phyloP scores from a whole-genome alignment of 2,113 vertebrate genomes.

The Urocynchramus pylzowi region DNA sequence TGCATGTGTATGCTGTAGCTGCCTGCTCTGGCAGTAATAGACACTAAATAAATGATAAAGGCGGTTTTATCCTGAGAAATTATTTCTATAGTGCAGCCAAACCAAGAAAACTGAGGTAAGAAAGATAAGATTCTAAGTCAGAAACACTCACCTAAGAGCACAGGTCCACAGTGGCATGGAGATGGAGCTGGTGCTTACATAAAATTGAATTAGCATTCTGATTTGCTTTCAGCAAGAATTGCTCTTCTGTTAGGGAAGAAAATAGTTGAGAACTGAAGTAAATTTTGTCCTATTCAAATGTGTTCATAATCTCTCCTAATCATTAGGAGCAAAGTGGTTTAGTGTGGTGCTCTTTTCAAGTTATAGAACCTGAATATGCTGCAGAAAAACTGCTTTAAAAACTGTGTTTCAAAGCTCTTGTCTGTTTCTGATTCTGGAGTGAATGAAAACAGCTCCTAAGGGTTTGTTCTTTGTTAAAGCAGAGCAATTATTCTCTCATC shows the following conservation, averaged over 20 bases:
- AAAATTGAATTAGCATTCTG: not conserved
- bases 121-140: not conserved
- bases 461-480: not conserved
- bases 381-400: not conserved
- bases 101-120: not conserved
- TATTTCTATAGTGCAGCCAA: not conserved
- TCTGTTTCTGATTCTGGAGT: not conserved
- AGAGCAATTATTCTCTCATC: not conserved
- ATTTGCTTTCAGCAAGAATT: not conserved
- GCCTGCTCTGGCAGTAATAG: not conserved
- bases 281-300: not conserved
- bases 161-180: not conserved
- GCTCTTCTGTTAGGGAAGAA: not conserved
- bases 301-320: not conserved
- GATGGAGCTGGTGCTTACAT: not conserved
- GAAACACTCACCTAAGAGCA: not conserved
- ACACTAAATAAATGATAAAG: not conserved
- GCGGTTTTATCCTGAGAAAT: not conserved
- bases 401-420: not conserved
- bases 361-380: not conserved
- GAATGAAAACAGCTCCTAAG: not conserved
- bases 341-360: not conserved
- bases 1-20: not conserved
- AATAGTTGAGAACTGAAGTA: not conserved
- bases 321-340: not conserved